phyloP scores from a whole-genome alignment of 2,113 vertebrate genomes.

The Ranitomeya imitator region DNA sequence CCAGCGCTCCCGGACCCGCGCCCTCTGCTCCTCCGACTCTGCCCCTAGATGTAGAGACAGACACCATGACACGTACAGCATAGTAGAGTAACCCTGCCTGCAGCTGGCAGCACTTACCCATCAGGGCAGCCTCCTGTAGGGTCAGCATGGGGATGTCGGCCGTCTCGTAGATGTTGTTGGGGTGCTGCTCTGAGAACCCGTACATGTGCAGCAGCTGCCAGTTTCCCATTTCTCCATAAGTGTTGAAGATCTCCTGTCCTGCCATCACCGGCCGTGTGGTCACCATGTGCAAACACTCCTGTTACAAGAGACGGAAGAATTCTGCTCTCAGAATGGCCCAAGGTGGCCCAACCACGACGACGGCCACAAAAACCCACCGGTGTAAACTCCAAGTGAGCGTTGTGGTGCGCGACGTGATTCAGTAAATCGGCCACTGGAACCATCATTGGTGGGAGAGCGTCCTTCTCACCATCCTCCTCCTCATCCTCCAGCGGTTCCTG shows the following conservation, averaged over 20 bases:
- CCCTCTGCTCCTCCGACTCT: conserved; percentile 66
- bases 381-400: conserved; percentile 88
- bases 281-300: conserved; percentile 89
- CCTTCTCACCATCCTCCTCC: conserved; percentile 76
- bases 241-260: conserved; percentile 93
- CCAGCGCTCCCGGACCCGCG: conserved; percentile 78
- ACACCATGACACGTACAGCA: not conserved
- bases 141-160: conserved; percentile 83
- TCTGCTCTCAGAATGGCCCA: not conserved
- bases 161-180: conserved; percentile 81
- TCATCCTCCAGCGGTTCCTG: conserved; percentile 87
- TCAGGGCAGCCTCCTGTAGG: conserved; percentile 74
- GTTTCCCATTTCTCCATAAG: conserved; percentile 92
- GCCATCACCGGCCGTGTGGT: conserved; percentile 72
- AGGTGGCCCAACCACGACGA: not conserved
- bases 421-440: conserved; percentile 95
- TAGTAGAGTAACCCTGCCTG: not conserved
- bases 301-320: not conserved
- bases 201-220: conserved; percentile 98
- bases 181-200: conserved; percentile 84
- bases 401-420: conserved; percentile 89
- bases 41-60: conserved; percentile 59
- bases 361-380: conserved; percentile 70
- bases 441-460: conserved; percentile 87
- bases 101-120: conserved; percentile 69